A percentile compares a stretch with the other conserved stretches of the same genome.
phyloP scores from a whole-genome alignment of 2,113 vertebrate genomes.

The Pituophis catenifer region DNA sequence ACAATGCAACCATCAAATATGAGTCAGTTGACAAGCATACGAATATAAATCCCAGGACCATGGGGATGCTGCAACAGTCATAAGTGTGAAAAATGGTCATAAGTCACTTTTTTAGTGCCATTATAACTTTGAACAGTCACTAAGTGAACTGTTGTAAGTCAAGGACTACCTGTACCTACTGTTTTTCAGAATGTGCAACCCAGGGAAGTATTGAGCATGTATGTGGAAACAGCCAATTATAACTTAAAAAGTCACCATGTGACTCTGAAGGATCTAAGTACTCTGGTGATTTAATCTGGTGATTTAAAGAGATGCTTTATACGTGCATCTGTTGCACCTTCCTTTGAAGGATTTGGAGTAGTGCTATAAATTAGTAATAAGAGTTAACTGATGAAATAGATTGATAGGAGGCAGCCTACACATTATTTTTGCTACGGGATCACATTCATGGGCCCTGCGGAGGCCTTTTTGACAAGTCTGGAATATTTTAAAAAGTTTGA shows the following conservation, averaged over 20 bases:
- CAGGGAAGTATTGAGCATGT: background rate
- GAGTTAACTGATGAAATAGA: no score
- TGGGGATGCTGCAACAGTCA: no score
- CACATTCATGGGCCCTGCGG: background rate
- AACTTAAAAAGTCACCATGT: background rate
- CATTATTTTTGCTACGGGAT: background rate
- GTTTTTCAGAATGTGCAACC: background rate
- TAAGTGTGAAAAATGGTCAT: no score
- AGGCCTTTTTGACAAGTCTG: conserved; percentile 20
- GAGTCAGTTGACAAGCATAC: no score
- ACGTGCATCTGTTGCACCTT: background rate
- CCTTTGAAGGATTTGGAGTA: background rate
- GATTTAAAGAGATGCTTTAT: background rate
- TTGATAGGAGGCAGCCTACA: background rate
- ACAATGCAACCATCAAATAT: no score
- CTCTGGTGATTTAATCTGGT: background rate
- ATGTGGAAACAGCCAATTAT: background rate
- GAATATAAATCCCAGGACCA: no score
- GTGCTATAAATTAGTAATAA: background rate
- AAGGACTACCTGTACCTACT: background rate
- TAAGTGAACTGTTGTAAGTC: no score
- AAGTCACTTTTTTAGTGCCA: no score
- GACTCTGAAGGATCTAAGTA: background rate
- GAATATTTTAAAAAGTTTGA: conserved; percentile 40
- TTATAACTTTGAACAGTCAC: no score